Conservation (phyloP, 2,797 vertebrate species). For the Thamnophis elegans region DNA sequence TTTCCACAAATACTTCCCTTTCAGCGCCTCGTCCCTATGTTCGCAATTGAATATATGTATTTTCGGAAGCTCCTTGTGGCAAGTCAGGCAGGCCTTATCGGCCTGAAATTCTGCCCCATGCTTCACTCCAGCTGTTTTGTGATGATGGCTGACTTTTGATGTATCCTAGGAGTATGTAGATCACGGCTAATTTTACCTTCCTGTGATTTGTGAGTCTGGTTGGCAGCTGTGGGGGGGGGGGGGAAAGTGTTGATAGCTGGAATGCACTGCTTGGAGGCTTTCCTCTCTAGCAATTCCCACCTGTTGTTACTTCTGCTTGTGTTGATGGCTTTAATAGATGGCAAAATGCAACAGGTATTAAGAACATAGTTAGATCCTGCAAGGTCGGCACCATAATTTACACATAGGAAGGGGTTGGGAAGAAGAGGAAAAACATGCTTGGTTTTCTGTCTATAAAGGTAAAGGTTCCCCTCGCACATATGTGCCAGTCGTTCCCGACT, state of each 20-base stretch:
- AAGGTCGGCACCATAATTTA: neutral
- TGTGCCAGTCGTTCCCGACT: too few relatives aligned
- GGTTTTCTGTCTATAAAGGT: neutral
- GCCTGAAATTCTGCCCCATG: slow-evolving; percentile 52
- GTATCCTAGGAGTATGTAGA: slow-evolving; percentile 42
- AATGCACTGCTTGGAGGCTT: neutral
- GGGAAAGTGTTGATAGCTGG: neutral
- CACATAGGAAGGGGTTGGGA: neutral
- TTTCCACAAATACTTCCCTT: slow-evolving; percentile 34
- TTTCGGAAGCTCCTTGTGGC: slow-evolving; percentile 53
- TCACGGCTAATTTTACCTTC: slow-evolving; percentile 60
- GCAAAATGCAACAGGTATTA: accelerated
- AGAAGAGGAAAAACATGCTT: neutral
- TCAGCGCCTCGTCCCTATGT: slow-evolving; percentile 36
- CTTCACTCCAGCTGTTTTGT: slow-evolving; percentile 64
- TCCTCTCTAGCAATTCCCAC: slow-evolving; percentile 14
- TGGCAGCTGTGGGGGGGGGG: neutral
- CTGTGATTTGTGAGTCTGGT: slow-evolving; percentile 41
- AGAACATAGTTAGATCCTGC: neutral
- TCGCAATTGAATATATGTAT: slow-evolving; percentile 53
- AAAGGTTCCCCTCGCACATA: too few relatives aligned
- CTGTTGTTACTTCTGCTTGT: slow-evolving; percentile 21
- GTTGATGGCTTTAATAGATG: slow-evolving; percentile 23
- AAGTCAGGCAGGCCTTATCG: slow-evolving; percentile 52
- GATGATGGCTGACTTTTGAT: slow-evolving; percentile 62